A percentile compares a stretch with the other conserved stretches of the same genome.
Conservation (phyloP, 1,140 invertebrate genomes). For the Liolophura sinensis region DNA sequence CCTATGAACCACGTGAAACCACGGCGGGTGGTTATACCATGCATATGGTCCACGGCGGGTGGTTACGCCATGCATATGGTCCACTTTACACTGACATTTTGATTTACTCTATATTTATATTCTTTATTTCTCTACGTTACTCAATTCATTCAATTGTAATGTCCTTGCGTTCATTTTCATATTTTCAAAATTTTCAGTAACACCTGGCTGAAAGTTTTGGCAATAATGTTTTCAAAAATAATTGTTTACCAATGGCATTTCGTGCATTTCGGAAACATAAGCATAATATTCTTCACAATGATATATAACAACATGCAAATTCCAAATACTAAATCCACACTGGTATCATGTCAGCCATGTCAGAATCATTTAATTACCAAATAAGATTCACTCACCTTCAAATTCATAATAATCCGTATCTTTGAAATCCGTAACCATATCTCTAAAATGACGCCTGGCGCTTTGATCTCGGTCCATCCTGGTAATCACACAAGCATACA, state of each 20-base stretch:
- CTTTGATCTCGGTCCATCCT: slow-evolving; percentile 91
- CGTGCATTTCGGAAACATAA: slow-evolving; percentile 84
- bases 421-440: slow-evolving; percentile 85
- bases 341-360: slow-evolving; percentile 62
- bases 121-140: background rate
- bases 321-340: slow-evolving; percentile 1
- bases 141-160: too few species aligned
- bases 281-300: slow-evolving; percentile 52
- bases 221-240: slow-evolving; percentile 29
- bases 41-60: too few species aligned
- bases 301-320: background rate
- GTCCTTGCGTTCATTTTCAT: too few species aligned
- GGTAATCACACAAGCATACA: background rate
- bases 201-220: too few species aligned
- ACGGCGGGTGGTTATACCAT: background rate
- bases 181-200: too few species aligned
- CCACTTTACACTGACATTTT: background rate
- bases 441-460: slow-evolving; percentile 81
- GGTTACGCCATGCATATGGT: background rate
- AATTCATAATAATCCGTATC: slow-evolving; percentile 97
- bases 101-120: background rate
- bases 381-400: slow-evolving; percentile 68
- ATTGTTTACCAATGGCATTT: slow-evolving; percentile 95
- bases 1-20: background rate
- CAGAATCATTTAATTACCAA: slow-evolving; percentile 94